A percentile compares a stretch with the other conserved stretches of the same genome.
Evolutionary conservation across 2,797 vertebrate genomes (phyloP).

Genomic region (Sebastes nivosus): DNA sequence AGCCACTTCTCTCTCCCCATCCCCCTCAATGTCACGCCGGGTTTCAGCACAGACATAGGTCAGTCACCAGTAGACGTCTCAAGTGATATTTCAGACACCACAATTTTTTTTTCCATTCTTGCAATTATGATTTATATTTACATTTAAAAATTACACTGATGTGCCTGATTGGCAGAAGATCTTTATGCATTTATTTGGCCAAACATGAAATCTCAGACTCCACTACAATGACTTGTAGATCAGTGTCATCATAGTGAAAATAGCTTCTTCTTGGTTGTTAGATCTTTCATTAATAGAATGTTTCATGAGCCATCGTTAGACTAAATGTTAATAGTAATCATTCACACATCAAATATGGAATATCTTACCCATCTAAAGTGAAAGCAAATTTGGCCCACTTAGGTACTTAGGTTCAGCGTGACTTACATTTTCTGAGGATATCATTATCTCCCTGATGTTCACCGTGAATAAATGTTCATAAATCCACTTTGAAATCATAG

Average conservation of each 20-base stretch:
- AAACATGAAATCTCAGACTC: too few species aligned
- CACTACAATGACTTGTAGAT: fast-evolving
- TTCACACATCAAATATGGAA: not conserved
- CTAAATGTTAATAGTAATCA: not conserved
- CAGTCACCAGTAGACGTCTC: conserved; percentile 3
- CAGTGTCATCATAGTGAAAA: too few species aligned
- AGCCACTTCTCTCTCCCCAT: conserved; percentile 97
- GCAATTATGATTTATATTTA: not conserved
- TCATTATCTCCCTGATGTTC: not conserved
- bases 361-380: not conserved
- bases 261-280: not conserved
- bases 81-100: not conserved
- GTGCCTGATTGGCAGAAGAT: not conserved
- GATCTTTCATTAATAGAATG: not conserved
- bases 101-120: not conserved
- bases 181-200: not conserved
- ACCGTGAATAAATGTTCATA: fast-evolving
- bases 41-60: conserved; percentile 96
- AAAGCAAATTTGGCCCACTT: not conserved
- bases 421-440: not conserved
- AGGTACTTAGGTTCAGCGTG: too few species aligned
- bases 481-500: not conserved
- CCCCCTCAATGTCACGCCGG: conserved; percentile 93
- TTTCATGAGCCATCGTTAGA: not conserved
- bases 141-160: not conserved